Base-by-base conservation (phyloP, 2,888 invertebrate genomes). In the Cheilosia vulpina region DNA sequence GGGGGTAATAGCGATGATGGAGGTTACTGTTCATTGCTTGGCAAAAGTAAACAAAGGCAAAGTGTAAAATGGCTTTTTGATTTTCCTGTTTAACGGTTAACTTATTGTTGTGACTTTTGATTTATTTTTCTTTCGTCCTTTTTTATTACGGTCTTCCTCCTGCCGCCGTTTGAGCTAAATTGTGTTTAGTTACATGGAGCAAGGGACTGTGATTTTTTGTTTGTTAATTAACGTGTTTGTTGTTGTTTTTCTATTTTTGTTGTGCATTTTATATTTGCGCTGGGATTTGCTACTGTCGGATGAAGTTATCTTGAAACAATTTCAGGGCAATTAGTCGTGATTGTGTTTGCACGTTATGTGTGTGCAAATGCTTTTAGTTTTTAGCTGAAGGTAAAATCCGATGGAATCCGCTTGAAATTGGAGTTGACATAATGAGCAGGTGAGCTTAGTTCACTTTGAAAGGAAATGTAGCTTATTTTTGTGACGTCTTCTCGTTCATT, bases 31-130 rank as follows among this genome's bases (percentile, higher is more conserved):
- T 85, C 60, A 72, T 66, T 72, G 84, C 62, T 71, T 15, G 60
- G 65, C 53, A 84, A 66, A 80, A 60, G 81, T 68, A 85, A 81
- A 85, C 85, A 85, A 60, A 76, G 68, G 55, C 66, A 62, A 72
- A 75, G 80, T 85, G 84, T 76, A 85, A 77, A 85, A 77, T 85
- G 76, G 77, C 79, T 80, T 85, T 85, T 81, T 85, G 81, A 85
- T 85, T 85, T 66, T 69, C 65, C 76, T 65, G 72, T 77, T 80
- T 52, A 85, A 81, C 81, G 76, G 85, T 85, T 85, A 85, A 81
- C 85, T 85, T 85, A 81, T 85, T 85, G 80, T 77, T 80, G 76
- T 66, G 72, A 76, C 71, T 80, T 80, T 85, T 85, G 85, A 85
- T 85, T 85, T 81, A 85, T 76, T 57, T 43, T 17, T 50, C 17